Evolutionary conservation across 2,888 invertebrate genomes (phyloP).

Genomic region (Heterodera filipjevi): DNA sequence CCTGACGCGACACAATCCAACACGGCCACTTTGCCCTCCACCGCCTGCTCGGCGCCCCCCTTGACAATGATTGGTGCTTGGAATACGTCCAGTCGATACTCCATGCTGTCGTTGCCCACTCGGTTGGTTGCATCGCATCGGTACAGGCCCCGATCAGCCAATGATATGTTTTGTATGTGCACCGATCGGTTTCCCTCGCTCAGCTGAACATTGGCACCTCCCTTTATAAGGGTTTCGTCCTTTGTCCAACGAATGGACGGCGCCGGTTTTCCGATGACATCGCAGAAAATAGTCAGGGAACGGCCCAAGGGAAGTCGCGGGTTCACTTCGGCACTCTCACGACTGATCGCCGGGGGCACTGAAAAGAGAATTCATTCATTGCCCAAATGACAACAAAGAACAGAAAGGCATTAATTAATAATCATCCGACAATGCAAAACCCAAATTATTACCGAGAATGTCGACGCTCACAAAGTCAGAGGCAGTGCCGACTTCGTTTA

Average conservation of each 20-base stretch:
- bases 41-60: constrained; percentile 61
- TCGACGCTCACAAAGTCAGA: constrained; percentile 70
- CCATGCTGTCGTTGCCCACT: constrained; percentile 66
- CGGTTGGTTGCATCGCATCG: constrained; percentile 66
- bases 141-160: constrained; percentile 66
- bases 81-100: constrained; percentile 51
- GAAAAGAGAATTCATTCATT: constrained; percentile 39
- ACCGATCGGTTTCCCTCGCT: constrained; percentile 48
- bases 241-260: constrained; percentile 70
- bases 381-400: not conserved
- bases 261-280: constrained; percentile 69
- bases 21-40: constrained; percentile 60
- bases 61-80: constrained; percentile 56
- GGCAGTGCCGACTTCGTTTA: constrained; percentile 71
- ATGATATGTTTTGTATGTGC: constrained; percentile 45
- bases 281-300: constrained; percentile 70
- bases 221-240: constrained; percentile 36
- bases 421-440: too few species aligned
- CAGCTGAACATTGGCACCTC: constrained; percentile 31
- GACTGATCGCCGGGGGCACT: constrained; percentile 67
- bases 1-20: constrained; percentile 67
- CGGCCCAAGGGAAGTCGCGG: constrained; percentile 69
- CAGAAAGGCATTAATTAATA: not conserved
- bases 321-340: constrained; percentile 59
- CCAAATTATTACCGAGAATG: constrained; percentile 71